Percentiles rank a stretch among this genome's conserved stretches.
phyloP scores from a whole-genome alignment of 2,113 vertebrate species.

The Bos taurus region ARS-UCD2.0 NC_037336.1:16909001-16909500 shows the following conservation, averaged over 20 bases:
- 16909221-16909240: neutral
- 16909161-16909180: neutral
- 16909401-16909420: neutral
- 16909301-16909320: neutral
- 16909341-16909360: accelerated
- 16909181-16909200: neutral
- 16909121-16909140: neutral
- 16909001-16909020: neutral
- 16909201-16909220: neutral
- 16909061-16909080: neutral
- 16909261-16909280: neutral
- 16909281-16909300: neutral
- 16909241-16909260: neutral
- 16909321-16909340: neutral
- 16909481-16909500: neutral
- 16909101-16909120: neutral
- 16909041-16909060: neutral
- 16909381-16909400: neutral
- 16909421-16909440: neutral
- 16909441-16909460: accelerated
- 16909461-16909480: accelerated
- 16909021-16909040: neutral
- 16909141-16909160: neutral
- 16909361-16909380: neutral
- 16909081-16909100: neutral